Evolutionary conservation across 2,888 invertebrate genomes (phyloP), one percentile per base, ranked within the genome.

Genomic region (Drosophila cyrtoloma): DNA sequence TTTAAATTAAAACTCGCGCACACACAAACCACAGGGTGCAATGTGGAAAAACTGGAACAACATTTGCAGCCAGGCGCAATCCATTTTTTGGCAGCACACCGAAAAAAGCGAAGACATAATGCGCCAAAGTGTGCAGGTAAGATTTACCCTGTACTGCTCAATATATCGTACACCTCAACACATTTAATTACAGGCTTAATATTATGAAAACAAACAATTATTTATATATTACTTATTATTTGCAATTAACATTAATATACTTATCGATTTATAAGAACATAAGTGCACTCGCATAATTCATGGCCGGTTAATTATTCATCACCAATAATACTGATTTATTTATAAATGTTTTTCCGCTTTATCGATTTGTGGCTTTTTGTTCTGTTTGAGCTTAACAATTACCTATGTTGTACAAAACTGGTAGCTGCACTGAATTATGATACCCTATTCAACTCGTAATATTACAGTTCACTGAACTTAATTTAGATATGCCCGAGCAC

Each of bases 1-100:
- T 84, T 84, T 72, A 81, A 83, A 84, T 88, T 88, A 86, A 88
- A 88, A 86, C 86, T 84, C 51, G 70, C 64, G 51, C 71, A 74
- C 50, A 58, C 37, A 50, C 53, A 52, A 64, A 57, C 53, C 57
- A 53, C 35, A 35, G 57, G 62, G 62, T 35, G 56, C 57, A 57
- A 53, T 60, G 66, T 71, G 61, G 56, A 60, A 77, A 77, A 82
- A 79, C 30, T 77, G 71, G 70, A 77, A 55, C 75, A 79, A 44
- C 42, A 62, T 79, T 78, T 57, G 79, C 81, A 79, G 76, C 72
- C 61, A 81, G 82, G 76, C 82, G 35, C 62, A 79, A 81, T 82
- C 76, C 82, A 76, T 82, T 82, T 81, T 75, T 76, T 62, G 52
- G 61, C 65, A 70, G 28, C 55, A 58, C 58, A 42, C 33, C 30